Conservation (phyloP, 2,888 invertebrate genomes). For the Meiosimyza decipiens region DNA sequence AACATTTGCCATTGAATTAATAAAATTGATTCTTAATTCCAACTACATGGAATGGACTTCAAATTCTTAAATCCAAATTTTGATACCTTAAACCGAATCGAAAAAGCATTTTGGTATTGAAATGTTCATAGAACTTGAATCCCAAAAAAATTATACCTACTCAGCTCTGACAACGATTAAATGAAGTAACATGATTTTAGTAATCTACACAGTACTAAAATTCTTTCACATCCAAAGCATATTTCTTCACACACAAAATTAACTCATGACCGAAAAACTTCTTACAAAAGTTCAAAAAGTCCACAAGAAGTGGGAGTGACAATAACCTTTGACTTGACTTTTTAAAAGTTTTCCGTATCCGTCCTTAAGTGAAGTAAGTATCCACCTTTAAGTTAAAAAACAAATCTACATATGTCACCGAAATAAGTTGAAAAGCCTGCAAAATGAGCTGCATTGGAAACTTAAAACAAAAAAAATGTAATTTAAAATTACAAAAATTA, state of each 20-base stretch:
- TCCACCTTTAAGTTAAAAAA: background rate
- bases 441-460: background rate
- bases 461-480: background rate
- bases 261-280: background rate
- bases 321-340: conserved; percentile 11
- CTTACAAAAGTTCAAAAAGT: conserved; percentile 25
- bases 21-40: too few relatives aligned
- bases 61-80: too few relatives aligned
- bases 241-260: conserved; percentile 20
- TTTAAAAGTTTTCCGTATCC: background rate
- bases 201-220: too few relatives aligned
- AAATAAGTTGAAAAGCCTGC: background rate
- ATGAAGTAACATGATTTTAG: too few relatives aligned
- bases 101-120: too few relatives aligned
- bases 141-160: too few relatives aligned
- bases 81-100: too few relatives aligned
- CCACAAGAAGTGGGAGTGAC: conserved; percentile 22
- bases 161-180: too few relatives aligned
- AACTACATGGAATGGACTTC: too few relatives aligned
- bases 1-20: too few relatives aligned
- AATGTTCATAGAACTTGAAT: too few relatives aligned
- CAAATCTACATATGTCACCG: background rate
- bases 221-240: too few relatives aligned
- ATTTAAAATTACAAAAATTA: background rate
- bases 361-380: background rate